Conservation (phyloP, 2,113 vertebrate species). For the Rattus rattus region DNA sequence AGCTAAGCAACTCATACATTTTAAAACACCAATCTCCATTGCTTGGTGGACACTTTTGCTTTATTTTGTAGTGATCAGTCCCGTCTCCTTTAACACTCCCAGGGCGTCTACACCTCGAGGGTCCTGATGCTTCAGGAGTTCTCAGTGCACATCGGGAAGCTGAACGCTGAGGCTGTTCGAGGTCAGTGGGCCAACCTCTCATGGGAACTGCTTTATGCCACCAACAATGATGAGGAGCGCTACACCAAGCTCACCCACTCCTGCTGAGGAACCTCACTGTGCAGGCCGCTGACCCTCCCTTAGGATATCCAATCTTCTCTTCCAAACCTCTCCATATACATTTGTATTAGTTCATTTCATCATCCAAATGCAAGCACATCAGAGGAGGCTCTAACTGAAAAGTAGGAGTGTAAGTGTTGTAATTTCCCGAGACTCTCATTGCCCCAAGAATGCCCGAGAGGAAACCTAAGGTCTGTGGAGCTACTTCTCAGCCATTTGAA, state of each 20-base stretch:
- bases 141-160: slow-evolving; percentile 92
- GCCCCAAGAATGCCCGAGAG: background rate
- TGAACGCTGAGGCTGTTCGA: slow-evolving; percentile 94
- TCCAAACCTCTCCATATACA: slow-evolving; percentile 92
- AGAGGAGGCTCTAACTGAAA: background rate
- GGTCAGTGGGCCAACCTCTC: slow-evolving; percentile 99
- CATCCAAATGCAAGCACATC: background rate
- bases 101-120: slow-evolving; percentile 96
- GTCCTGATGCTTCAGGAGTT: slow-evolving; percentile 96
- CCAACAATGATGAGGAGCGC: slow-evolving; percentile 97
- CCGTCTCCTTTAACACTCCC: slow-evolving; percentile 37
- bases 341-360: slow-evolving; percentile 86
- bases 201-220: slow-evolving; percentile 98
- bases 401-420: background rate
- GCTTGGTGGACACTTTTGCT: background rate
- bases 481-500: background rate
- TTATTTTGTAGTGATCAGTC: background rate
- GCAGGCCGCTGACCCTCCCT: slow-evolving; percentile 96
- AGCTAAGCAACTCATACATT: background rate
- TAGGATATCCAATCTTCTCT: slow-evolving; percentile 97
- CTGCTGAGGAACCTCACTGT: slow-evolving; percentile 96
- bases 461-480: slow-evolving; percentile 40
- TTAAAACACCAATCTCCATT: slow-evolving; percentile 13
- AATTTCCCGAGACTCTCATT: background rate
- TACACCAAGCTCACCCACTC: slow-evolving; percentile 96